Evolutionary conservation across 2,797 vertebrate species (phyloP), one percentile per base, ranked within the genome.

Genomic region (Hoplostethus mediterraneus): DNA sequence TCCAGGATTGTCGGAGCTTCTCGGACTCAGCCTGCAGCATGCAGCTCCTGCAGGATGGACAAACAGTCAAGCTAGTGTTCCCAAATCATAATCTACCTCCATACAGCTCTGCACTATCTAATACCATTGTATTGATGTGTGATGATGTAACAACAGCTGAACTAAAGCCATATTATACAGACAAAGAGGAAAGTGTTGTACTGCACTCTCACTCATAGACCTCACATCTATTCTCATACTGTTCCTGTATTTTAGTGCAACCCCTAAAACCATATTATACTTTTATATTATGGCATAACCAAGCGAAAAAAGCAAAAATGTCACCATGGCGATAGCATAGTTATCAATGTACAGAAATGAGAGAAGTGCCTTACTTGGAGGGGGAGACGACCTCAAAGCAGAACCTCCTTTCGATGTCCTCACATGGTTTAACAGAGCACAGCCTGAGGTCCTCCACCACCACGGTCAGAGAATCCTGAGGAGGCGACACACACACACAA

Each of bases 341-440:
- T 17, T 40, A 17, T 38, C 1, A 5, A 7, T 38, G 8, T 17
- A 57, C 13, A 57, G 11, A 16, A 28, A 56, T 51, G 5, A 33
- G 38, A 16, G 25, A 49, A 12, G 30, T 3, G 48, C 40, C 97
- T 95, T 94, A 99, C 98, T 99, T 99, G 75, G 95, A 95, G 13
- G 98, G 98, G 0, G 98, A 99, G 75, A 99, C 96, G 0, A 99
- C 98, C 91, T 99, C 98, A 14, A 99, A 99, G 93, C 98, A 99
- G 93, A 99, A 99, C 85, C 98, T 95, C 88, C 98, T 95, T 90
- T 99, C 98, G 0, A 96, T 97, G 92, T 99, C 98, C 87, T 99
- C 98, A 0, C 96, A 99, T 0, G 98, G 98, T 81, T 99, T 99
- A 51, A 99, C 98, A 0, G 97, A 97, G 70, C 98, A 99, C 13